Base-by-base conservation (phyloP, 2,113 vertebrate species). In the Falcunculus frontatus region DNA sequence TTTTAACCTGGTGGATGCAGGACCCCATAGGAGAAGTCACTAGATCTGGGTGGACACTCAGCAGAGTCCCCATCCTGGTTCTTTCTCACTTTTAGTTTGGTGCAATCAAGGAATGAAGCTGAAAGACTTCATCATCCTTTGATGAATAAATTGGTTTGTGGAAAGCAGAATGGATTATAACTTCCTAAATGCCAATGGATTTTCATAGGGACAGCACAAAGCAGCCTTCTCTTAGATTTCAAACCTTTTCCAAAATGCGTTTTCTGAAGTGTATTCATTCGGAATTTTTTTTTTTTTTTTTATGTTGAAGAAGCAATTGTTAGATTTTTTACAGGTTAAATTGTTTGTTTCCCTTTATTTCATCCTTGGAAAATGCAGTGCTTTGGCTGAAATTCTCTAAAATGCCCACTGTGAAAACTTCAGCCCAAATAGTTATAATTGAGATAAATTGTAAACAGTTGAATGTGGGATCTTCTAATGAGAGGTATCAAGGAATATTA, bases 401-500 rank as follows among this genome's bases (percentile, higher is more conserved):
- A 81, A 92, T 64, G 41, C 17, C 60, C 68, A 29, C 42, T 63
- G 76, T 68, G 53, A 62, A 75, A 90, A 52, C 67, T 90, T 90
- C 62, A 74, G 32, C 47, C 68, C 52, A 46, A 79, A 70, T 37
- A 65, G 22, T 87, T 60, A 53, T 37, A 95, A 91, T 49, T 67
- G 78, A 84, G 85, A 88, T 77, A 94, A 96, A 84, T 69, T 87
- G 52, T 93, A 77, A 91, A 91, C 70, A 90, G 25, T 17, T 77
- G 55, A 83, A 86, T 2, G 10, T 35, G 49, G 75, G 30, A 57
- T 86, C 27, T 64, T 80, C 72, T 90, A 92, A 94, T 94, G 72
- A 90, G 56, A 93, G 52, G 22, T 84, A 81, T 93, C 90, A 95
- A 78, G 56, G 56, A 93, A 75, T 93, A 93, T 93, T 92, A 93